Percentiles rank a stretch among this genome's conserved stretches.
These are phyloP conservation scores for Eufriesea mexicana DNA, from an alignment of 1,140 invertebrate species.

Conservation along the genomic window DNA sequence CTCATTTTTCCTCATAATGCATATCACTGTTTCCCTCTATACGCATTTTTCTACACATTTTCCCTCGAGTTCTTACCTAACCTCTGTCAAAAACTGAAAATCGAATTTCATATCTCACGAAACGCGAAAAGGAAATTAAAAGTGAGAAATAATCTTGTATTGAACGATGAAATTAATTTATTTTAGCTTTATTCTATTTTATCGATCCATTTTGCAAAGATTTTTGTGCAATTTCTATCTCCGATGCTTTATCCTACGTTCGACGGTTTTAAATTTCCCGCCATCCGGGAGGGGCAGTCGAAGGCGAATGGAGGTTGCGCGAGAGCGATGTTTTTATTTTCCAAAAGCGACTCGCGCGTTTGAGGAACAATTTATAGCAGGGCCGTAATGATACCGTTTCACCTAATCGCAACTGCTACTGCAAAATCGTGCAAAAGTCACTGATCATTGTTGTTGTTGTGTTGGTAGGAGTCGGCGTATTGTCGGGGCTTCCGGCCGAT, in stretches of 20 bases:
- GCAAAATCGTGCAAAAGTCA: slow-evolving; percentile 59
- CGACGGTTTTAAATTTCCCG: neutral
- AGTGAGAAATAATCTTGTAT: too few relatives aligned
- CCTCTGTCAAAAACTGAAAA: too few relatives aligned
- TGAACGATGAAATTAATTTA: too few relatives aligned
- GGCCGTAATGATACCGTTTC: slow-evolving; percentile 18
- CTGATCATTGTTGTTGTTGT: slow-evolving; percentile 78
- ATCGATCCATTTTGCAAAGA: too few relatives aligned
- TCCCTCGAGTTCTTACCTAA: too few relatives aligned
- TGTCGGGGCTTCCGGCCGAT: slow-evolving; percentile 77
- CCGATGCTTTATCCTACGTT: neutral
- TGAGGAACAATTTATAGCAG: neutral
- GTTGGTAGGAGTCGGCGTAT: slow-evolving; percentile 81
- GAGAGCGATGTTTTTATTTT: neutral
- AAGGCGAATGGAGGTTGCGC: too few relatives aligned
- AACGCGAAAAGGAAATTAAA: too few relatives aligned
- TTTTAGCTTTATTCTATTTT: too few relatives aligned
- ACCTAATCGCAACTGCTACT: slow-evolving; percentile 47
- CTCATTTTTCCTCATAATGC: neutral
- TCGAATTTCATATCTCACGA: too few relatives aligned
- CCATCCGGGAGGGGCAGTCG: neutral
- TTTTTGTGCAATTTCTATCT: too few relatives aligned
- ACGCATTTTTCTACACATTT: too few relatives aligned
- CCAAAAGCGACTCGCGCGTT: neutral
- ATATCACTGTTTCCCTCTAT: neutral